These are phyloP conservation scores for Amphiprion clarkii DNA, from an alignment of 2,797 vertebrate genomes.

Conservation along the genomic window DNA sequence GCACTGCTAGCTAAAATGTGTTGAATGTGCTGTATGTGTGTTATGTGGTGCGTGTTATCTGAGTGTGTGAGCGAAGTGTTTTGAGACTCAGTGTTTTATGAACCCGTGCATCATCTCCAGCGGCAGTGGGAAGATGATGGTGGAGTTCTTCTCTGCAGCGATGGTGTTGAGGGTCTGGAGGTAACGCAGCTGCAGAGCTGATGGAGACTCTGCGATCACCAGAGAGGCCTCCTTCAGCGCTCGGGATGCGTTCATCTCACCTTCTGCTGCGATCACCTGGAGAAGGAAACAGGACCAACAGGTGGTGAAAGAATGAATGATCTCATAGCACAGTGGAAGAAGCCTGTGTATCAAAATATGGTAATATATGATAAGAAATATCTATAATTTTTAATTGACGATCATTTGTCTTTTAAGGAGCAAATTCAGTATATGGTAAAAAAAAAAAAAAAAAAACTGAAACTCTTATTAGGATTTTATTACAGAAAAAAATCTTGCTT, in stretches of 20 bases:
- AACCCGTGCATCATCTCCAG: slow-evolving; percentile 93
- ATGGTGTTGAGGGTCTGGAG: slow-evolving; percentile 97
- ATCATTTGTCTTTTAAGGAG: too few species aligned
- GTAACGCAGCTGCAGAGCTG: slow-evolving; percentile 95
- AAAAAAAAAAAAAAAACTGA: too few species aligned
- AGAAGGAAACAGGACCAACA: neutral
- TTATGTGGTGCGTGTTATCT: slow-evolving; percentile 1
- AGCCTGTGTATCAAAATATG: too few species aligned
- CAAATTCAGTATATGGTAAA: too few species aligned
- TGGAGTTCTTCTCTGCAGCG: slow-evolving; percentile 96
- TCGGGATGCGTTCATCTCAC: slow-evolving; percentile 96
- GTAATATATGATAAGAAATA: too few species aligned
- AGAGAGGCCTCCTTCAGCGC: slow-evolving; percentile 95
- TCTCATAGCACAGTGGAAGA: too few species aligned
- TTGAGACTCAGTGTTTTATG: slow-evolving; percentile 57
- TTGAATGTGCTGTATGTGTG: neutral
- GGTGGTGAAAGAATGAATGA: too few species aligned
- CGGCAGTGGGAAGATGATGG: slow-evolving; percentile 95
- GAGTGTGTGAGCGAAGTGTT: neutral
- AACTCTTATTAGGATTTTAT: too few species aligned
- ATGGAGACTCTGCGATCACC: slow-evolving; percentile 94
- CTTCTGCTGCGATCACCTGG: slow-evolving; percentile 96
- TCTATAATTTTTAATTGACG: too few species aligned
- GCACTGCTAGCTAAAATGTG: neutral
- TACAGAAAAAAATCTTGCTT: too few species aligned